Conservation (phyloP, 2,888 invertebrate genomes). For the Ramazzottius varieornatus region DNA sequence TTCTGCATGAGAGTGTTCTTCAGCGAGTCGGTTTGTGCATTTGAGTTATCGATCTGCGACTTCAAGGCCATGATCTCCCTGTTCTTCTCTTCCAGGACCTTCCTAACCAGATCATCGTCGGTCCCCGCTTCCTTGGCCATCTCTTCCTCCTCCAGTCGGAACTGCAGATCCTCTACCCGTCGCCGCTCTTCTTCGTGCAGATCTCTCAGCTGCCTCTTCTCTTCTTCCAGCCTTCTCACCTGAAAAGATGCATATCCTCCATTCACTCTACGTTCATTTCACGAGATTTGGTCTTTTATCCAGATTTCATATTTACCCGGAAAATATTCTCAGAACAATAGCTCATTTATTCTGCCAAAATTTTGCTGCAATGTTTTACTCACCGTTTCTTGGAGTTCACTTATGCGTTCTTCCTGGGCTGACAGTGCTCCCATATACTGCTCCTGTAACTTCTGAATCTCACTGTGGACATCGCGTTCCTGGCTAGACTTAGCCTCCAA, state of each 20-base stretch:
- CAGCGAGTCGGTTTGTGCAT: background rate
- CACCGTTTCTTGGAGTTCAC: too few species aligned
- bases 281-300: too few species aligned
- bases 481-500: background rate
- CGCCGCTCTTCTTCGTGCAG: conserved; percentile 23
- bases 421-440: background rate
- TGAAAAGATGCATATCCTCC: too few species aligned
- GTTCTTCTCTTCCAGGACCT: background rate
- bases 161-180: conserved; percentile 22
- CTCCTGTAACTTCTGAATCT: conserved; percentile 1
- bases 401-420: background rate
- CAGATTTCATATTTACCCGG: too few species aligned
- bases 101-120: background rate
- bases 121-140: conserved; percentile 15
- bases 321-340: too few species aligned
- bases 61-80: background rate
- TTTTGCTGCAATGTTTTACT: too few species aligned
- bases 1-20: background rate
- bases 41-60: background rate
- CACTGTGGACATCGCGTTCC: background rate
- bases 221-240: conserved; percentile 7
- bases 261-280: too few species aligned
- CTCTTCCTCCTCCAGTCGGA: conserved; percentile 23
- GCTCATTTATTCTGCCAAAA: too few species aligned
- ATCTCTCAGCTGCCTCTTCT: conserved; percentile 17